Base-by-base conservation (phyloP, 2,797 vertebrate species). In the Chloroceryle inda region DNA sequence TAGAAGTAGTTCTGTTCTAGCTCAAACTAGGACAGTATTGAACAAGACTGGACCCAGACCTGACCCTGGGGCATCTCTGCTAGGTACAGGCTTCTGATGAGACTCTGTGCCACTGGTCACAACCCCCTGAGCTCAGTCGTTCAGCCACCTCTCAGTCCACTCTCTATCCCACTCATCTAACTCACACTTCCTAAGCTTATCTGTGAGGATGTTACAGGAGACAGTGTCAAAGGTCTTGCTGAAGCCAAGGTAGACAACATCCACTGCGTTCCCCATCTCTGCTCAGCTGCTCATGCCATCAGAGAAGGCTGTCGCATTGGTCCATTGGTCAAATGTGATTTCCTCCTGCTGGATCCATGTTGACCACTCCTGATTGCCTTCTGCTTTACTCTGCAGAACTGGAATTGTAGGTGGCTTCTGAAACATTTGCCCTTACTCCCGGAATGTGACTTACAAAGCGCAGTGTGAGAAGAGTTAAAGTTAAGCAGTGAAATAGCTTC, bases 401-500 rank as follows among this genome's bases (percentile, higher is more conserved):
- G 12, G 35, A 72, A 64, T 86, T 71, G 45, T 37, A 26, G n/a
- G 76, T 75, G 81, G 45, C 76, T 87, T 69, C 66, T 58, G 33
- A 63, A 50, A 61, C 50, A 45, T 1, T 5, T 63, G 42, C 67
- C 56, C 69, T 89, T 2, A 2, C 61, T 94, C 47, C 53, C 64
- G 76, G 87, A 79, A n/a, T 37, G 37, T 49, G 59, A 55, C 37
- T 84, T 82, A 23, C 29, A 63, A 73, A 92, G 55, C 1, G 1
- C 9, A 3, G n/a, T 55, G 33, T 73, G 63, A 29, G 83, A 72
- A 58, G 49, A 50, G 73, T 75, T 90, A 78, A 69, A 75, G 35
- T 62, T 78, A 84, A 85, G 83, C 59, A 95, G 82, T 92, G 80
- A 93, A 80, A 74, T 85, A 82, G 37, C 58, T 82, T 35, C 62